Base-by-base conservation (phyloP, 2,113 vertebrate genomes). In the Accipiter cooperii region DNA sequence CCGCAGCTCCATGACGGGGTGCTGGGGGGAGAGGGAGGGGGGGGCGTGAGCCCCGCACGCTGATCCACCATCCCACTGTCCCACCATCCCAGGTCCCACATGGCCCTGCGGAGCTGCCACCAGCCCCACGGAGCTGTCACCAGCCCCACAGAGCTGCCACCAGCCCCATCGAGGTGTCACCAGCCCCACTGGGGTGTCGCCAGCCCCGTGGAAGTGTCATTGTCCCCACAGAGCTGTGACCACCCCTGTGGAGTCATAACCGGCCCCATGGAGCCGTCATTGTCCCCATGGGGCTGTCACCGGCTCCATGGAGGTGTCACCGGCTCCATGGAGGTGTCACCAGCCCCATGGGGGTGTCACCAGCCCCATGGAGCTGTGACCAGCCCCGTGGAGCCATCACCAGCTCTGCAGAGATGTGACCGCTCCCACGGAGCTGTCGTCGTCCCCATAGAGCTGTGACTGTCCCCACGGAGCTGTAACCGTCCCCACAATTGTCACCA, bases 1-100 rank as follows among this genome's bases (percentile, higher is more conserved):
- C 63, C 99, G 99, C 95, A 99, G 99, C 97, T 99, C 99, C 99
- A 99, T 99, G 98, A 99, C 99, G 46, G 99, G 99, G 96, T 99
- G 99, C 99, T 98, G 95, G 55, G 84, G 77, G 54, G 78, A 13
- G 93, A 84, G 3, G 2, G 7, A 38, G 44, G 51, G 87, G 87
- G 60, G 63, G 77, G 63, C 9, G 13, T 74, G 28, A 54, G 88
- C 20, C 38, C 29, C 51, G 31, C 18, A 33, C 8, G 7, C 31
- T 31, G 42, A 46, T 25, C 63, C 60, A 1, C 8, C 1, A 5
- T 3, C 84, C 47, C 33, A 26, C 38, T 40, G 19, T 2, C 29
- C 57, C 57, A 47, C 60, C 58, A 17, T 40, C 36, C 63, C 36
- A 10, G 16, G 31, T n/a, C 61, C 52, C 34, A 52, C 78, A 26